phyloP scores from a whole-genome alignment of 2,888 invertebrate species.

The Scaptomyza parva region DNA sequence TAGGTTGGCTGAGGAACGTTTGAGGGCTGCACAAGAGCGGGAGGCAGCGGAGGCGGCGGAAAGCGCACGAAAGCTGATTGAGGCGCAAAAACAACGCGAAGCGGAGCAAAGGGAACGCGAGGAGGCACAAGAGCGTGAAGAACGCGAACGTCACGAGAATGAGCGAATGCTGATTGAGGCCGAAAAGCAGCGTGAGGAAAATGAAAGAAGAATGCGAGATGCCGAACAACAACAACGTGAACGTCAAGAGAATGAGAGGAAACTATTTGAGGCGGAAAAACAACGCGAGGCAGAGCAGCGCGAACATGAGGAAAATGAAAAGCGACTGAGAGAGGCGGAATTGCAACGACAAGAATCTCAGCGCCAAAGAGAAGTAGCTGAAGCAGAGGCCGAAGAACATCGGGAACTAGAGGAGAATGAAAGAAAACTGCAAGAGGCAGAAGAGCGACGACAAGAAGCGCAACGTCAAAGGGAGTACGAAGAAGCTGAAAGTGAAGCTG shows the following conservation, averaged over 20 bases:
- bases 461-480: slow-evolving; percentile 47
- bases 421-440: slow-evolving; percentile 43
- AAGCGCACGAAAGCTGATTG: slow-evolving; percentile 47
- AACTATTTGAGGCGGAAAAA: slow-evolving; percentile 47
- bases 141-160: slow-evolving; percentile 38
- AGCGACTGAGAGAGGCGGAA: slow-evolving; percentile 44
- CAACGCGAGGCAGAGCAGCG: slow-evolving; percentile 27
- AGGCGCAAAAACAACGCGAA: slow-evolving; percentile 36
- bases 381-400: slow-evolving; percentile 34
- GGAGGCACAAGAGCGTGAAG: slow-evolving; percentile 29
- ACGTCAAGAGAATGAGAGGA: slow-evolving; percentile 31
- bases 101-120: slow-evolving; percentile 28
- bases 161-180: slow-evolving; percentile 45
- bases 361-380: slow-evolving; percentile 39
- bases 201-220: slow-evolving; percentile 34
- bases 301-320: slow-evolving; percentile 41
- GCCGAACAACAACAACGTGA: slow-evolving; percentile 26
- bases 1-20: slow-evolving; percentile 65
- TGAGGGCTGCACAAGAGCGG: slow-evolving; percentile 37
- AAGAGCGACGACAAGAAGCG: slow-evolving; percentile 36
- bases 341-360: slow-evolving; percentile 26
- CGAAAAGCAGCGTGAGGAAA: slow-evolving; percentile 41
- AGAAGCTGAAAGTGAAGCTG: slow-evolving; percentile 52
- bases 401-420: slow-evolving; percentile 56
- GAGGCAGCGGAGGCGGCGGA: slow-evolving; percentile 51